Evolutionary conservation across 2,888 invertebrate genomes (phyloP), one percentile per base, ranked within the genome.

Genomic region (Tyria jacobaeae): DNA sequence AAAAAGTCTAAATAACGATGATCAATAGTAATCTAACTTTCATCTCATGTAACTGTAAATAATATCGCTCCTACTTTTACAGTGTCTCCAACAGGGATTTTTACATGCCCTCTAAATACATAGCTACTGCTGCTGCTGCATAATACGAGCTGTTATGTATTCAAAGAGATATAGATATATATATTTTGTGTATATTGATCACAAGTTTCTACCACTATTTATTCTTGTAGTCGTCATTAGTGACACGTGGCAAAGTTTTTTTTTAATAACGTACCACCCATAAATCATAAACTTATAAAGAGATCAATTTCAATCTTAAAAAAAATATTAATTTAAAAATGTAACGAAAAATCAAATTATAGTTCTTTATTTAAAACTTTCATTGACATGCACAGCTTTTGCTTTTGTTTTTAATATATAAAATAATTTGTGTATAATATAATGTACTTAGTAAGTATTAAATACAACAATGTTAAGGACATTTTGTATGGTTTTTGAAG

Each of bases 401-500:
- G 76, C 78, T 79, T 79, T 14, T 58, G 57, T 63, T 67, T 69
- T 72, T 63, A 67, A 64, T 62, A 60, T 37, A 37, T 55, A 44
- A 41, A 62, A 41, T 57, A 56, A 58, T 64, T 50, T 53, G 50
- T 71, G 66, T 73, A 67, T 55, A 71, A 55, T 55, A 37, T 37
- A 54, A 62, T 67, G 66, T 71, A 73, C 66, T 69, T 70, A 54
- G 55, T 75, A 49, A 73, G 68, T 59, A 48, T 70, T 64, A 73
- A 70, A 65, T 66, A 55, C 60, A 68, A 56, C 37, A 51, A 50
- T 51, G 60, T 48, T 66, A 64, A 65, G 60, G 17, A 76, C 64
- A 58, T 78, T 70, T 78, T 78, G 68, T 75, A 76, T 70, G 73
- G 68, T 79, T 81, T 54, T 81, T 73, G 62, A 75, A 75, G 68